Conservation (phyloP, 2,888 invertebrate genomes). For the Eupithecia exiguata region DNA sequence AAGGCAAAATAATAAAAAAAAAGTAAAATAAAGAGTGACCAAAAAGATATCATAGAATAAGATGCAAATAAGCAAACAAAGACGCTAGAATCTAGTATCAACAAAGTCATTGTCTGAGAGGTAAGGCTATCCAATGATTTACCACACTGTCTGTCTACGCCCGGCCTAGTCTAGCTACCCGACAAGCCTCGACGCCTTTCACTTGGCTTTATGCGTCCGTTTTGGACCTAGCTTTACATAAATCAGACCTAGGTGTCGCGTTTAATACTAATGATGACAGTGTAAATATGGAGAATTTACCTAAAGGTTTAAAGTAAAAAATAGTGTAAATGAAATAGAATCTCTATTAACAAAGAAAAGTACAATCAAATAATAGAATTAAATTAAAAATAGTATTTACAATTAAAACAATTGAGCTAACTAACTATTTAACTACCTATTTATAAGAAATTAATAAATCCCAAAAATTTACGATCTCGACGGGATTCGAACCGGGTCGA, state of each 20-base stretch:
- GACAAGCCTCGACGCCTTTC: conserved; percentile 50
- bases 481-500: too few relatives aligned
- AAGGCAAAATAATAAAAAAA: not conserved
- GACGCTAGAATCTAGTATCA: not conserved
- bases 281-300: not conserved
- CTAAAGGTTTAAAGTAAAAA: too few relatives aligned
- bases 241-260: conserved; percentile 20
- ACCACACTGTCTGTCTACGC: conserved; percentile 24
- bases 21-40: not conserved
- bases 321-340: too few relatives aligned
- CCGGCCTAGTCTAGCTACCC: conserved; percentile 32
- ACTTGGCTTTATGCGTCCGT: conserved; percentile 49
- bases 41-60: not conserved
- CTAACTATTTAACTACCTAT: too few relatives aligned
- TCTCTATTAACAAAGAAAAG: too few relatives aligned
- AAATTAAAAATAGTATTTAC: too few relatives aligned
- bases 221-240: conserved; percentile 45
- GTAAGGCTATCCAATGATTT: conserved; percentile 22
- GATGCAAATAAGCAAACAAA: not conserved
- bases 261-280: not conserved
- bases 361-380: too few relatives aligned
- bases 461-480: too few relatives aligned
- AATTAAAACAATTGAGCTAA: too few relatives aligned
- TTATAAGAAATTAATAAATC: too few relatives aligned
- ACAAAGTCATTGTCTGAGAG: conserved; percentile 1